Base-by-base conservation (phyloP, 2,797 vertebrate species). In the Hippocampus kuda region DNA sequence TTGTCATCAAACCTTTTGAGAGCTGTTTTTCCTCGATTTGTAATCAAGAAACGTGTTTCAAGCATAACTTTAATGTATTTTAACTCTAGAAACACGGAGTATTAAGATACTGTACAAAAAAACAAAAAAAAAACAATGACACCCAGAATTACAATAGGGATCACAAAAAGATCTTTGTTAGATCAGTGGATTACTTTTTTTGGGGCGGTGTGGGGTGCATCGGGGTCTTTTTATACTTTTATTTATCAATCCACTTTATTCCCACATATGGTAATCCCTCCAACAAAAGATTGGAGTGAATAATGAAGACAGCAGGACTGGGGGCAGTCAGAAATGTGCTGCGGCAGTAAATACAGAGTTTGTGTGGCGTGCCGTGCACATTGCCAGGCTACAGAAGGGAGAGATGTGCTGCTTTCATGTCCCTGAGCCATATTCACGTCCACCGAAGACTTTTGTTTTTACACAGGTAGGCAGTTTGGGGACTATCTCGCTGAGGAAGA, bases 391-490 rank as follows among this genome's bases (percentile, higher is more conserved):
- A 76, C 76, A 73, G 78, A 78, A 82, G 81, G 77, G 78, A 81
- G 74, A 84, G 81, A 83, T 75, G 73, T 68, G 71, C 82, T 83
- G 78, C 83, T 84, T 87, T 87, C 71, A 87, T 89, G 83, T 90
- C 89, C 86, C 77, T 75, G 64, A 88, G 88, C 86, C 81, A 88
- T 82, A 83, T 84, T 85, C 85, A 83, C 81, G 83, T 89, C 86
- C 81, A 88, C 86, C 78, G 78, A 89, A 88, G 82, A 88, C 85
- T 84, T 82, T 62, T 88, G 79, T 89, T 89, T 89, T 87, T 85
- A 89, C 88, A 87, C 86, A 90, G 88, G 88, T 90, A 89, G 88
- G 88, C 88, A 89, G 88, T 89, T 88, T 90, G 84, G 82, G 82
- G 81, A 86, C 87, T 81, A 73, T 83, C 80, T 88, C 70, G 56